These are phyloP conservation scores for Zaprionus taronus DNA, from an alignment of 1,140 invertebrate genomes.

Conservation along the genomic window DNA sequence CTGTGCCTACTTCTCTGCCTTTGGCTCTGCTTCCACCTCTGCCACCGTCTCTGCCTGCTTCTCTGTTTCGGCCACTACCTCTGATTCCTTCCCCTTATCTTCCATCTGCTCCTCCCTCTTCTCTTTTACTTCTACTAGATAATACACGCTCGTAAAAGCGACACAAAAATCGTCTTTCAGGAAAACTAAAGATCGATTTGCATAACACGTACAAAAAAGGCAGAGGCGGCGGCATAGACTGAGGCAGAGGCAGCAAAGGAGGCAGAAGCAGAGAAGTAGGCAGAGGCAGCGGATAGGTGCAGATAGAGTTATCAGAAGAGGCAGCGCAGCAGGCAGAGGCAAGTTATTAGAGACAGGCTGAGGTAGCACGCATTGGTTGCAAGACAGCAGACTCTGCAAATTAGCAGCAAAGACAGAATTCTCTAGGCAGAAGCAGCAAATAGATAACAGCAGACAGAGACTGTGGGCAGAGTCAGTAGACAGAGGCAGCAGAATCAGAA, in stretches of 20 bases:
- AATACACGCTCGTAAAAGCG: constrained; percentile 1
- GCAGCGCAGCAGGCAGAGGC: neutral
- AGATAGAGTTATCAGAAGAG: neutral
- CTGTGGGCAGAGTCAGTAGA: neutral
- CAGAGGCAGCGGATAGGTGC: neutral
- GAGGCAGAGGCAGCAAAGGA: neutral
- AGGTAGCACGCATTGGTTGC: neutral
- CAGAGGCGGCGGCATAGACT: neutral
- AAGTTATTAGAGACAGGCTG: neutral
- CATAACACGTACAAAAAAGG: constrained; percentile 62
- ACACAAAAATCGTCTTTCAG: constrained; percentile 19
- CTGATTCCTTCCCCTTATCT: neutral
- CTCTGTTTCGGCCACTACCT: neutral
- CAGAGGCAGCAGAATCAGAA: neutral
- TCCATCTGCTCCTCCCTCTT: neutral
- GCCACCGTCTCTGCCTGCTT: neutral
- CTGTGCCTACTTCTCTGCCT: neutral
- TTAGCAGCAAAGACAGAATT: neutral
- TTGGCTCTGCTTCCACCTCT: neutral
- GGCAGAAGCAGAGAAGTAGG: neutral
- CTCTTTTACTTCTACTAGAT: neutral
- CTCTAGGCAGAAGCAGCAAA: too few species aligned
- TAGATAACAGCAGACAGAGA: neutral
- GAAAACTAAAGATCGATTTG: constrained; percentile 61
- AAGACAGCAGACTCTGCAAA: too few species aligned